These are phyloP conservation scores for Caiman crocodilus DNA, from an alignment of 2,797 vertebrate genomes.

Conservation along the genomic window DNA sequence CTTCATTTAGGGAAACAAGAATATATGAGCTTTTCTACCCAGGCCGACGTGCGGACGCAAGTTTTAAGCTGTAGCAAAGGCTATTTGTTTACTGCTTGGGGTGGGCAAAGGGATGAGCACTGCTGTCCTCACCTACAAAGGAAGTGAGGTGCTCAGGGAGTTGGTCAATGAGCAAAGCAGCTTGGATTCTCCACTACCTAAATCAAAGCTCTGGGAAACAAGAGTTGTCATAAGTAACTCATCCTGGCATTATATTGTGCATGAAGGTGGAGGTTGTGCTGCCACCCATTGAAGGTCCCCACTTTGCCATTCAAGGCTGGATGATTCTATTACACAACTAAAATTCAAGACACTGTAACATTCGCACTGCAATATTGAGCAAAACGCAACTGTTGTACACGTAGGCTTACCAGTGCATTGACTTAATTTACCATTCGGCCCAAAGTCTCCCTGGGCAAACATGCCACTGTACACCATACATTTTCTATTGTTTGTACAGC, in stretches of 20 bases:
- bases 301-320: not conserved
- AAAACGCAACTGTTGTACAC: not conserved
- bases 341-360: not conserved
- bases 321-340: rapidly evolving
- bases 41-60: slow-evolving; percentile 33
- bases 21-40: slow-evolving; percentile 75
- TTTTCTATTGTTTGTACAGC: not conserved
- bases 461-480: rapidly evolving
- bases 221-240: not conserved
- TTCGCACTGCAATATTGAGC: rapidly evolving
- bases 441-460: not conserved
- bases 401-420: rapidly evolving
- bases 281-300: not conserved
- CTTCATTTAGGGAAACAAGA: slow-evolving; percentile 82
- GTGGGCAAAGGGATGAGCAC: not conserved
- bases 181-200: not conserved
- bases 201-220: not conserved
- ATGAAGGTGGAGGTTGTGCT: not conserved
- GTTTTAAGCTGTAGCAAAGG: slow-evolving; percentile 22
- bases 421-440: not conserved
- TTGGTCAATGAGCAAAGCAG: not conserved
- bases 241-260: not conserved
- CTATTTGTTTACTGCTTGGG: slow-evolving; percentile 14
- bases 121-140: not conserved
- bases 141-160: not conserved